Evolutionary conservation across 1,140 invertebrate genomes (phyloP), one percentile per base, ranked within the genome.

Genomic region (Pissodes strobi): DNA sequence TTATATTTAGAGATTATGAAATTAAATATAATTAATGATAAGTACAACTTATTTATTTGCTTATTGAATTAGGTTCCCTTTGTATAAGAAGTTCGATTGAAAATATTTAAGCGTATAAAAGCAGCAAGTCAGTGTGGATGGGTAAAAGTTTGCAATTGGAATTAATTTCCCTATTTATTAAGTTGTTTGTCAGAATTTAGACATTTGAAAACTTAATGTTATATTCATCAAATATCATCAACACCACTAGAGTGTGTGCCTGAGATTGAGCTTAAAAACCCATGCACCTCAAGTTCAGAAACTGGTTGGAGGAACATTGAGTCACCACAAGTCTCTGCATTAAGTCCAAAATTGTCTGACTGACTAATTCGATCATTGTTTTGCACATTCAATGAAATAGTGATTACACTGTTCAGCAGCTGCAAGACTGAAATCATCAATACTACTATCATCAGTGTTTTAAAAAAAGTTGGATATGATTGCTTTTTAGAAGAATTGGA

Each of bases 361-460:
- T 41, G 38, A 41, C 38, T 13, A n/a, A 41, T n/a, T 41, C 4
- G 38, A 13, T 17, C 3, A n/a, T 51, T 51, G n/a, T 13, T 30
- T 30, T 25, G 13, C 4, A 23, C n/a, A 25, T 23, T 27, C 25
- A 30, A 46, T 22, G 18, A 19, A 46, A 46, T 46, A 46, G 2
- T 15, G 15, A 15, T 46, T 12, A 46, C 2, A 46, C 25, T 27
- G 4, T 9, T 27, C 25, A 27, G 25, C 25, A 27, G 25, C 25
- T 27, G 25, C 25, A 9, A 5, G 25, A 27, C 9, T 27, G 25
- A 5, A 27, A 27, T 27, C 25, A 3, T 22, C 13, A 76, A 77
- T 43, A 65, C 66, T 52, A 69, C 71, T 15, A 57, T 41, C 37
- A 46, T 19, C 18, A 12, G 21, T 22, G 10, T 46, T 19, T 12